These are phyloP conservation scores for Phylloscopus collybita DNA, from an alignment of 2,797 vertebrate species.

Conservation along the genomic window DNA sequence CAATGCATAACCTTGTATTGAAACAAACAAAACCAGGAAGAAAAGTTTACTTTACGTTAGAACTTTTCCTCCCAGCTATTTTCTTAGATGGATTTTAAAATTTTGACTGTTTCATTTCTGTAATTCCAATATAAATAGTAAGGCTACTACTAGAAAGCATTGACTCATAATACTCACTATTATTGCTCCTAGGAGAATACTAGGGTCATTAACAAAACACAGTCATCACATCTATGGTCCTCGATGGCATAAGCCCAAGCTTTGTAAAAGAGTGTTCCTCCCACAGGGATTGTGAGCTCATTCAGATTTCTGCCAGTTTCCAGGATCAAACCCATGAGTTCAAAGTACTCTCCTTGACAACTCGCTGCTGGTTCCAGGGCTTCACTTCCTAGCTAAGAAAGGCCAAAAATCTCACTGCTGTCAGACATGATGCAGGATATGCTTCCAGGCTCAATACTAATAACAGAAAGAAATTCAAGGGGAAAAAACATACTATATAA, in stretches of 20 bases:
- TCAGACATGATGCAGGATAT: neutral
- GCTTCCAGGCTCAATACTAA: neutral
- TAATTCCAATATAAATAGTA: neutral
- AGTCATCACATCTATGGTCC: neutral
- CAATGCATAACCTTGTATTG: neutral
- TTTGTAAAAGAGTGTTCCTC: conserved; percentile 16
- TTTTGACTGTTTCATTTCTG: neutral
- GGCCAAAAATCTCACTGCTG: neutral
- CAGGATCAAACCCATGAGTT: neutral
- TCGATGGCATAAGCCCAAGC: conserved; percentile 6
- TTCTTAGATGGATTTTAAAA: neutral
- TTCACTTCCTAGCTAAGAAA: neutral
- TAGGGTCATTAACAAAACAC: conserved; percentile 2
- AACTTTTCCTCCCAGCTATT: neutral
- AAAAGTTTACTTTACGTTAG: neutral
- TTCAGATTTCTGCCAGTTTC: conserved; percentile 14
- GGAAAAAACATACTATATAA: neutral
- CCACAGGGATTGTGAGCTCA: neutral
- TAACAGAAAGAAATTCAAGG: neutral
- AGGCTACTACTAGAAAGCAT: neutral
- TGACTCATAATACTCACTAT: neutral
- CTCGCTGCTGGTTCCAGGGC: neutral
- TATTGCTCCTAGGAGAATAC: conserved; percentile 29
- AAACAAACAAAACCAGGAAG: neutral
- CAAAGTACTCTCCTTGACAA: conserved; percentile 4